Evolutionary conservation across 2,113 vertebrate genomes (phyloP).

Genomic region (Hiodon tergisus): DNA sequence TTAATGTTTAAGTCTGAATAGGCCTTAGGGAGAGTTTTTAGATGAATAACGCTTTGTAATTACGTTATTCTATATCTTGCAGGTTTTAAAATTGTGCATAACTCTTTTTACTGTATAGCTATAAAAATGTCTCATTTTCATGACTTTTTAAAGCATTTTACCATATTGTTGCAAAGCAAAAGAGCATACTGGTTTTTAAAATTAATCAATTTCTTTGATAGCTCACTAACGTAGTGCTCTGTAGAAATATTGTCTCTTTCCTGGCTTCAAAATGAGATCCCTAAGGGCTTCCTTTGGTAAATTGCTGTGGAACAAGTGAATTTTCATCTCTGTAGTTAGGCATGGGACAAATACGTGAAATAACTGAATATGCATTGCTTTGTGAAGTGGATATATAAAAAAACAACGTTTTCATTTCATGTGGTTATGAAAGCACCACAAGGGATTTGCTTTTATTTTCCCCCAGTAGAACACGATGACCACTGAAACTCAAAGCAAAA

Average conservation of each 20-base stretch:
- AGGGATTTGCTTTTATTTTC: conserved; percentile 47
- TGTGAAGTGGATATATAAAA: conserved; percentile 40
- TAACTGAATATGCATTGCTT: conserved; percentile 59
- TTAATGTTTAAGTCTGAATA: not conserved
- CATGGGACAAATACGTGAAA: conserved; percentile 61
- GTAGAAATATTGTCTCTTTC: conserved; percentile 60
- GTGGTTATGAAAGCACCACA: conserved; percentile 60
- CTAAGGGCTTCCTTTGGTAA: conserved; percentile 53
- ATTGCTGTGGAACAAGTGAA: conserved; percentile 60
- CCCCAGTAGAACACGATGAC: conserved; percentile 45
- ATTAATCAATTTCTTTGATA: conserved; percentile 11
- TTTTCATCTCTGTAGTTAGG: conserved; percentile 63
- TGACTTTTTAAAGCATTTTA: not conserved
- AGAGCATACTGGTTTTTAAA: conserved; percentile 7
- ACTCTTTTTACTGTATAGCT: not conserved
- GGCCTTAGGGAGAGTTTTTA: not conserved
- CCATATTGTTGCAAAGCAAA: not conserved
- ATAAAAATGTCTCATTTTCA: not conserved
- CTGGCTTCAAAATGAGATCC: conserved; percentile 61
- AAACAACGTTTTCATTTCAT: conserved; percentile 61
- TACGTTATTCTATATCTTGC: no score
- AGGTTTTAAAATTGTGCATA: no score
- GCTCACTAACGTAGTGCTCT: conserved; percentile 26
- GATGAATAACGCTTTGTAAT: not conserved
- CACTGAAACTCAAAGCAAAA: conserved; percentile 40